Conservation (phyloP, 2,888 invertebrate genomes). For the Galeopsomyia nigrocyanea region DNA sequence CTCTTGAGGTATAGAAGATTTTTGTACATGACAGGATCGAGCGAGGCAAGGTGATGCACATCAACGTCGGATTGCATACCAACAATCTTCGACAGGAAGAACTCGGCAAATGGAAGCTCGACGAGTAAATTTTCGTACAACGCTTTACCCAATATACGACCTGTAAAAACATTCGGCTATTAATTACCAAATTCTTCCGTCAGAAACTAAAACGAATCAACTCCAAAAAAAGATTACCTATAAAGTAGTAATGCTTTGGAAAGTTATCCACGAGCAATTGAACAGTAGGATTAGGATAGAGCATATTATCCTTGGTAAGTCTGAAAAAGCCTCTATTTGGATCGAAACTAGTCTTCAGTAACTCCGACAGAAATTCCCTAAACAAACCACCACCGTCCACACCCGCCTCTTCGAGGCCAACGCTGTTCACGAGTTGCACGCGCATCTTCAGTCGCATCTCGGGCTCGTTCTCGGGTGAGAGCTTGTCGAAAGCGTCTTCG, state of each 20-base stretch:
- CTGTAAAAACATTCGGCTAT: conserved; percentile 85
- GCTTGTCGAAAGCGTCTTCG: conserved; percentile 96
- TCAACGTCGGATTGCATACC: conserved; percentile 85
- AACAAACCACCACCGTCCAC: conserved; percentile 98
- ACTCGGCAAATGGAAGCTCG: conserved; percentile 95
- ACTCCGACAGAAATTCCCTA: conserved; percentile 93
- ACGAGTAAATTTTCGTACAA: conserved; percentile 95
- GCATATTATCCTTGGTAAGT: conserved; percentile 89
- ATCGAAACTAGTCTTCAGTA: conserved; percentile 95
- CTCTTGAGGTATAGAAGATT: conserved; percentile 90
- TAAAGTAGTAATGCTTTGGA: conserved; percentile 91
- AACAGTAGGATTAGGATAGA: conserved; percentile 97
- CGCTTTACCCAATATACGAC: conserved; percentile 94
- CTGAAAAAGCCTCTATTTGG: conserved; percentile 95
- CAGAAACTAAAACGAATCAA: background rate
- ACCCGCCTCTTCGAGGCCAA: conserved; percentile 94
- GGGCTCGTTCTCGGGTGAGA: conserved; percentile 91
- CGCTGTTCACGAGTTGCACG: conserved; percentile 90
- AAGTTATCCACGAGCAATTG: conserved; percentile 88
- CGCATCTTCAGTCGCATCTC: conserved; percentile 88
- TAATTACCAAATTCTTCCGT: background rate
- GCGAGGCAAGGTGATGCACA: conserved; percentile 91
- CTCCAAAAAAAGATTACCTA: conserved; percentile 45
- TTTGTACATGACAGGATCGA: conserved; percentile 93
- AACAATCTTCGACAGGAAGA: conserved; percentile 91